Evolutionary conservation across 2,113 vertebrate species (phyloP), one percentile per base, ranked within the genome.

Genomic region (Origma solitaria): DNA sequence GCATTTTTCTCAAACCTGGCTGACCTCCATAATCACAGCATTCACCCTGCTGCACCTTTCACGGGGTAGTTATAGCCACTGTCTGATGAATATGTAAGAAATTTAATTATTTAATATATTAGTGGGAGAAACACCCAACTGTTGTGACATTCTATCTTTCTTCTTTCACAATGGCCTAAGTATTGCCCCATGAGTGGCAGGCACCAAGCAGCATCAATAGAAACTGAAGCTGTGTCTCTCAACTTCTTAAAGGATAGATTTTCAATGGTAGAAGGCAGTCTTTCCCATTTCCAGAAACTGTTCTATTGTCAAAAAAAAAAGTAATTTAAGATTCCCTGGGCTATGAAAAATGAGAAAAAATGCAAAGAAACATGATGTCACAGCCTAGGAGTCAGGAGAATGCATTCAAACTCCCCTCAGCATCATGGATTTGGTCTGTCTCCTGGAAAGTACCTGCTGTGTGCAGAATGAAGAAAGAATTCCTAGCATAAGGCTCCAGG

Each of bases 171-270:
- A 2, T 13, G 50, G 3, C 10, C 8, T 71, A 61, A 58, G 64
- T 47, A 44, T 76, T 71, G 4, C 4, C 13, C 5, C 5, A 8
- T 13, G 38, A 44, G 6, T 22, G 11, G 11, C 45, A 78, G 90
- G 35, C 15, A 80, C 15, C 7, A 33, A 2, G 0, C 13, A 58
- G 10, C 6, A 21, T 60, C 33, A 54, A 37, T 0, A 2, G 38
- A 91, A 76, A 60, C 21, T 38, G 30, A 80, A 72, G 8, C 3
- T 14, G 17, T 7, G 23, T 15, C 11, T 54, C n/a, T 64, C 13
- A 61, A 7, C 18, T 82, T 69, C 21, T 49, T 35, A n/a, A 58
- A 38, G 3, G 15, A 21, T 31, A 1, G 0, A 12, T 62, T 85
- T 85, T 82, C 47, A 57, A 22, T 17, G 7, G 28, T n/a, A 54